Percentiles rank a stretch among this genome's conserved stretches.
Evolutionary conservation across 2,888 invertebrate species (phyloP).

Genomic region (Troides oblongomaculatus): DNA sequence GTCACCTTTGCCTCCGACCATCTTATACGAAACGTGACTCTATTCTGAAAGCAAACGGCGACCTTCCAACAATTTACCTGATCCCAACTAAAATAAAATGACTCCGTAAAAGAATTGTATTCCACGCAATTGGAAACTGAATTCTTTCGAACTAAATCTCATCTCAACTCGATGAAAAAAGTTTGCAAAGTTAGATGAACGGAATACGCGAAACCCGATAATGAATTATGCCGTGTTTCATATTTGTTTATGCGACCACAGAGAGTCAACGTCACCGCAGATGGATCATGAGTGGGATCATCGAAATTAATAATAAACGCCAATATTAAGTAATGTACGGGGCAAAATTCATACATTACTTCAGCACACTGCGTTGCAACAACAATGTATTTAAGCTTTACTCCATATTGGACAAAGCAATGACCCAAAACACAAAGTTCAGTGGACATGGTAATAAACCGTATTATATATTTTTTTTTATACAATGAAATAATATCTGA

Average conservation of each 20-base stretch:
- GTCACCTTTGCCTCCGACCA: constrained; percentile 47
- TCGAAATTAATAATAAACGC: too few relatives aligned
- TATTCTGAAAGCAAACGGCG: constrained; percentile 62
- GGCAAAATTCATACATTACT: too few relatives aligned
- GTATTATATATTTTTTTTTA: too few relatives aligned
- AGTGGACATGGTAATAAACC: too few relatives aligned
- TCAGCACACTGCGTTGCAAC: too few relatives aligned
- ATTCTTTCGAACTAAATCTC: constrained; percentile 25
- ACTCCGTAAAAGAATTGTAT: constrained; percentile 60
- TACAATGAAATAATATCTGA: too few relatives aligned
- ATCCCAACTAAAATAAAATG: constrained; percentile 47
- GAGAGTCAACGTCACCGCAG: background rate
- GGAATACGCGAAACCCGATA: too few relatives aligned
- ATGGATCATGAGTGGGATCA: too few relatives aligned
- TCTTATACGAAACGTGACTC: constrained; percentile 71
- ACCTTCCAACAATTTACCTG: constrained; percentile 63
- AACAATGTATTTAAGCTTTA: too few relatives aligned
- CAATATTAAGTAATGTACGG: too few relatives aligned
- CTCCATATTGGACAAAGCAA: too few relatives aligned
- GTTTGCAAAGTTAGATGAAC: background rate
- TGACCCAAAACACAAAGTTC: too few relatives aligned
- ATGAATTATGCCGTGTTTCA: background rate
- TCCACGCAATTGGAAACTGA: constrained; percentile 35
- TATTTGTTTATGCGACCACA: background rate
- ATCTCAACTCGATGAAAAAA: background rate